phyloP scores from a whole-genome alignment of 2,888 invertebrate genomes.

The Eristalinus sepulchralis region DNA sequence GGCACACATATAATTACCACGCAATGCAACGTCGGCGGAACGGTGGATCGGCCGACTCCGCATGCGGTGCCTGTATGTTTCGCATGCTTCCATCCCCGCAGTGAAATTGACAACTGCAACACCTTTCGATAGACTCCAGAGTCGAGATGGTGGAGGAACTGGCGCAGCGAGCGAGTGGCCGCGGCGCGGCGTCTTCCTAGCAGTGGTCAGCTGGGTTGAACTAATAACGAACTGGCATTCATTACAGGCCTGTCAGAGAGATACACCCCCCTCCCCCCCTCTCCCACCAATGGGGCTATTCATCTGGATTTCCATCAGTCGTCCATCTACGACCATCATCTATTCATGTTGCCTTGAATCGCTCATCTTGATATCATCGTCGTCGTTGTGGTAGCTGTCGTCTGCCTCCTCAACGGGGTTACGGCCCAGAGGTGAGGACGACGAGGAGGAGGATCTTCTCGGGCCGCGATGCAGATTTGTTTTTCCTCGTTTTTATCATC shows the following conservation, averaged over 20 bases:
- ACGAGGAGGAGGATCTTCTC: constrained; percentile 6
- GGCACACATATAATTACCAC: constrained; percentile 62
- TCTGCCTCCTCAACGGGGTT: constrained; percentile 45
- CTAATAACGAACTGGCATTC: constrained; percentile 70
- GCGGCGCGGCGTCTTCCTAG: background rate
- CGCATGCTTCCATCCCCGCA: constrained; percentile 48
- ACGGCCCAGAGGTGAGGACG: constrained; percentile 9
- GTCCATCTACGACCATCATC: constrained; percentile 65
- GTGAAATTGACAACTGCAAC: constrained; percentile 72
- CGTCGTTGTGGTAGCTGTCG: constrained; percentile 37
- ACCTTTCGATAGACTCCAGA: constrained; percentile 52
- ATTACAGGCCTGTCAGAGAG: constrained; percentile 64
- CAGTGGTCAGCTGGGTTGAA: constrained; percentile 66
- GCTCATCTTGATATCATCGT: constrained; percentile 58
- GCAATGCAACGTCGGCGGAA: constrained; percentile 28
- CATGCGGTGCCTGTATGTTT: constrained; percentile 29
- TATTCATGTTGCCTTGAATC: constrained; percentile 50
- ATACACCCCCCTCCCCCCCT: constrained; percentile 40
- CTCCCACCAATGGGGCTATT: constrained; percentile 30
- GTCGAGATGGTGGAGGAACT: background rate
- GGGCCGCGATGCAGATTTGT: constrained; percentile 16
- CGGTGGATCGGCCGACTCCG: background rate
- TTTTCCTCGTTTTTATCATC: constrained; percentile 60
- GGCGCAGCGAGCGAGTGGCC: background rate
- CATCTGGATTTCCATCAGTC: constrained; percentile 69